Base-by-base conservation (phyloP, 1,140 invertebrate species). In the Caenorhabditis latens region DNA sequence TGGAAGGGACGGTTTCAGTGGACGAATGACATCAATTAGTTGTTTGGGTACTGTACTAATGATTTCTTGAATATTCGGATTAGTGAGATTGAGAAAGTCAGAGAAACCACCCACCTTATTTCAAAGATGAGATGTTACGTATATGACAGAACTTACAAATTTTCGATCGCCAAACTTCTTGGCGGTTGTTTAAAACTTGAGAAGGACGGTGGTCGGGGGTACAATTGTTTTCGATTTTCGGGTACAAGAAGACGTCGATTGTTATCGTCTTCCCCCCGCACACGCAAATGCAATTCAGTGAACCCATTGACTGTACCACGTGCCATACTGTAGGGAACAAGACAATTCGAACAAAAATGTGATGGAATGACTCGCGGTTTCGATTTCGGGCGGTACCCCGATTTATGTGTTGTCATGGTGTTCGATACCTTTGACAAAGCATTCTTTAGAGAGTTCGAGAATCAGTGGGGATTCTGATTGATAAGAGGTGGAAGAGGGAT, bases 141-240 rank as follows among this genome's bases (percentile, higher is more conserved):
- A 58, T 1, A 58, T 19, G 55, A 58, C n/a, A 58, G 6, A n/a
- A 58, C 32, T 2, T 32, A 58, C n/a, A n/a, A 58, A 58, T 65
- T 32, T 65, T 19, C n/a, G 65, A 79, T 79, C 71, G 71, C 19
- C 71, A 14, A 79, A 79, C 46, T 79, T 79, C n/a, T 53, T 40
- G 14, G 55, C 6, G 55, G 24, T 11, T 63, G 61, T 32, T 71
- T 19, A 16, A 71, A 71, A 71, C 65, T 21, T 46, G 65, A 16
- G 65, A 5, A 9, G 16, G 32, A 42, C 11, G 24, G 21, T 14
- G 40, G 71, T 2, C 71, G 16, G 8, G 4, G 40, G 71, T 79
- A 71, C 65, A 71, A 43, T 71, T 79, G 71, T 79, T 79, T 79
- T 79, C 71, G 43, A 79, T 79, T 79, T 50, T 79, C 71, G 71